Evolutionary conservation across 2,113 vertebrate species (phyloP), one percentile per base, ranked within the genome.

Genomic region (Seriola quinqueradiata): DNA sequence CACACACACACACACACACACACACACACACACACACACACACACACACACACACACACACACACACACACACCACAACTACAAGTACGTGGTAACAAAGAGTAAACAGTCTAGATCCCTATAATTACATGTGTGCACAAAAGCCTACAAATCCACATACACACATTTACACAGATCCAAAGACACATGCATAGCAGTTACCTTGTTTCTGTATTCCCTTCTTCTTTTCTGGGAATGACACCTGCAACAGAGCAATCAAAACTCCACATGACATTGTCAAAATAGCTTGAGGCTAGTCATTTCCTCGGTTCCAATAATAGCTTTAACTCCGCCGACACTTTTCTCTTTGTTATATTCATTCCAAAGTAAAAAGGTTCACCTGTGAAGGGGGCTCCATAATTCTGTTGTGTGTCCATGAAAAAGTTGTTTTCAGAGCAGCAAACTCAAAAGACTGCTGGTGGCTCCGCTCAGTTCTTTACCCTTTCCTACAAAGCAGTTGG

Each of bases 341-440:
- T 7, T 2, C 4, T 36, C 17, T 0, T 4, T 6, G 1, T 48
- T 42, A 13, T 9, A 23, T 8, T 32, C 2, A 48, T 14, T 7
- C 12, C 1, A n/a, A 34, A 83, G 23, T 12, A 4, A 65, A 16
- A 36, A 28, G 28, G 19, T 38, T 86, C 75, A 94, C 94, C 93
- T 92, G 87, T 44, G 64, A 64, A 59, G 4, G 73, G 79, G 68
- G 87, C 68, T 94, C 93, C 92, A 91, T 93, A 1, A 4, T 66
- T 67, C 70, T 28, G 55, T 46, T 42, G 65, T 42, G 65, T 58
- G 70, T 88, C 85, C 87, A 92, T 87, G 57, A 70, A 89, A 84
- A 86, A 21, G 48, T 16, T 2, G 60, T 17, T 77, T 65, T 57
- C 19, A 25, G 61, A 76, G 59, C 23, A 70, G 60, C 40, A 58